Evolutionary conservation across 2,888 invertebrate species (phyloP).

Genomic region (Polylopha cassiicola): DNA sequence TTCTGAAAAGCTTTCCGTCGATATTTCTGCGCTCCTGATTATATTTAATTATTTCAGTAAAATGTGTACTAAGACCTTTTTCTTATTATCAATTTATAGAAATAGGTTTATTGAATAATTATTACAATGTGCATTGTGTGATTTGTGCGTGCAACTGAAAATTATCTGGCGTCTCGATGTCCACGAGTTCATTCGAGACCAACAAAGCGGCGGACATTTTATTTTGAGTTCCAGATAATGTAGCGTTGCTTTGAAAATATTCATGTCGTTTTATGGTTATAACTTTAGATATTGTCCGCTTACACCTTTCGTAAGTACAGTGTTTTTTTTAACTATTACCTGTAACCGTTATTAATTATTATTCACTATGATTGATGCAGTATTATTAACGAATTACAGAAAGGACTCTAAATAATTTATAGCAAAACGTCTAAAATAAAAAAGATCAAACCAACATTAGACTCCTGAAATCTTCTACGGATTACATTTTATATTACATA

Average conservation of each 20-base stretch:
- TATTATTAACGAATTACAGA: too few relatives aligned
- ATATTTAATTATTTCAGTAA: slow-evolving; percentile 55
- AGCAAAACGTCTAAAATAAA: too few relatives aligned
- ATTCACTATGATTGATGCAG: too few relatives aligned
- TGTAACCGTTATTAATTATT: too few relatives aligned
- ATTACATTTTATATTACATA: slow-evolving; percentile 34
- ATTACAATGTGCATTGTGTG: slow-evolving; percentile 59
- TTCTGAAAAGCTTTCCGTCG: slow-evolving; percentile 76
- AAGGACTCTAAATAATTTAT: too few relatives aligned
- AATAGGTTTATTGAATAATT: slow-evolving; percentile 57
- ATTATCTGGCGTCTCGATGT: slow-evolving; percentile 74
- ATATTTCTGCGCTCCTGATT: slow-evolving; percentile 62
- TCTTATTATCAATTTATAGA: slow-evolving; percentile 56
- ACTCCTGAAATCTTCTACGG: slow-evolving; percentile 20
- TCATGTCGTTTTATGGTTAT: slow-evolving; percentile 76
- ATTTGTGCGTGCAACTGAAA: slow-evolving; percentile 57
- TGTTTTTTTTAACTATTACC: slow-evolving; percentile 44
- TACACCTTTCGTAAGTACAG: slow-evolving; percentile 75
- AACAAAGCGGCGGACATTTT: slow-evolving; percentile 79
- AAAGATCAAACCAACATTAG: too few relatives aligned
- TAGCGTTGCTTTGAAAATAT: slow-evolving; percentile 76
- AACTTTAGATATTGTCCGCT: slow-evolving; percentile 71
- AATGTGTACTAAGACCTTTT: slow-evolving; percentile 66
- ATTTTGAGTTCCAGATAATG: slow-evolving; percentile 78
- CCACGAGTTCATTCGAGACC: slow-evolving; percentile 77